A percentile compares a stretch with the other conserved stretches of the same genome.
Conservation (phyloP, 2,888 invertebrate species). For the Furcula furcula region DNA sequence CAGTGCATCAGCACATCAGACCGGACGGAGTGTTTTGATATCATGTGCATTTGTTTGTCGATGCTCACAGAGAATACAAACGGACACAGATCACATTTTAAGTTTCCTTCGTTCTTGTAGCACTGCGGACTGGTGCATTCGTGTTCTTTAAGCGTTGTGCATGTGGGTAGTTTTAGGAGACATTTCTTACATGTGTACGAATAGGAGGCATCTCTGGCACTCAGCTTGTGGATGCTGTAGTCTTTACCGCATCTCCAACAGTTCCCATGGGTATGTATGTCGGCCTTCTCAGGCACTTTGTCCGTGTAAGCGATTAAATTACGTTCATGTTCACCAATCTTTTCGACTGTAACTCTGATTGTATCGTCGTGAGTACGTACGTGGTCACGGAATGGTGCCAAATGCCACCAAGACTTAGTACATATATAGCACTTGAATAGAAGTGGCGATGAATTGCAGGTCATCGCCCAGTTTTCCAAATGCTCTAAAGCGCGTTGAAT, state of each 20-base stretch:
- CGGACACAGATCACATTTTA: slow-evolving; percentile 8
- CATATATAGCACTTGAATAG: slow-evolving; percentile 58
- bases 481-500: slow-evolving; percentile 23
- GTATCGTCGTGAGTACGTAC: slow-evolving; percentile 12
- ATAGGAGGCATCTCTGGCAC: fast-evolving
- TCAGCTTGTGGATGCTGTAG: slow-evolving; percentile 8
- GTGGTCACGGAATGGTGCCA: slow-evolving; percentile 41
- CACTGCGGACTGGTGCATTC: neutral
- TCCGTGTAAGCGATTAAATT: slow-evolving; percentile 28
- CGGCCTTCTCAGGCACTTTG: fast-evolving
- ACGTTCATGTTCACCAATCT: slow-evolving; percentile 18
- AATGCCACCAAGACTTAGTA: slow-evolving; percentile 44
- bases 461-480: slow-evolving; percentile 23
- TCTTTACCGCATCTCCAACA: slow-evolving; percentile 43
- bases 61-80: neutral
- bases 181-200: slow-evolving; percentile 30
- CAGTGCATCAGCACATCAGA: slow-evolving; percentile 34
- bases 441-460: slow-evolving; percentile 17
- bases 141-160: slow-evolving; percentile 13
- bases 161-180: slow-evolving; percentile 18
- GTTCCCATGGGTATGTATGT: slow-evolving; percentile 18
- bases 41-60: slow-evolving; percentile 13
- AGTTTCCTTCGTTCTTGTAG: fast-evolving
- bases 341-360: slow-evolving; percentile 13
- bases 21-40: slow-evolving; percentile 31